Evolutionary conservation across 2,888 invertebrate species (phyloP), one percentile per base, ranked within the genome.

Genomic region (Aphodius granarius): DNA sequence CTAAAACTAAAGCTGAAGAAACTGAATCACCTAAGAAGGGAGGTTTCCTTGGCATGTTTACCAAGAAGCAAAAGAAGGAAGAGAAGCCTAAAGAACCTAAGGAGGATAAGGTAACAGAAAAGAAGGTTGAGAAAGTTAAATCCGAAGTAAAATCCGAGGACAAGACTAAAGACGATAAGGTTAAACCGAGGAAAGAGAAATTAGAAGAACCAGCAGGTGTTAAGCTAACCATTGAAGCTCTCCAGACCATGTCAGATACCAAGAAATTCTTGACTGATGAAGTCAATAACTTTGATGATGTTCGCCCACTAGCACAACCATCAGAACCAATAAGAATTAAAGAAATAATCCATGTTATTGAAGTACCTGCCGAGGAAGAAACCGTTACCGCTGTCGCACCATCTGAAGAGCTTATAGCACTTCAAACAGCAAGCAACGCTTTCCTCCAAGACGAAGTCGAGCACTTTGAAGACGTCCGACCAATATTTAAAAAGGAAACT

Each of bases 41-140:
- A 73, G 81, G 82, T 73, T 79, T 83, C 76, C 82, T 83, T 75
- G 76, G 78, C 19, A 62, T 81, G 71, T 81, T 82, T 78, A 78
- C 78, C 13, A 82, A 81, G 64, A 76, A 76, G 72, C 18, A 65
- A n/a, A 72, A 62, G 43, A 74, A 76, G 64, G 76, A 75, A 20
- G 77, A 76, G 15, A 74, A 73, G 65, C 62, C 62, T n/a, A 77
- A 77, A 75, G 78, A 76, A 43, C 74, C 72, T 16, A 73, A 74
- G 16, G 73, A 78, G 68, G 65, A 43, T 9, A 75, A 76, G 64
- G 63, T 73, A 66, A 3, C 9, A 18, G 73, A 75, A 6, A 71
- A 68, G 20, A 73, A 63, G 63, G 18, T 66, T 71, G 72, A 75
- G 64, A 72, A 71, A 16, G 23, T 75, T 9, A 16, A 16, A 16